Evolutionary conservation across 2,888 invertebrate genomes (phyloP), one percentile per base, ranked within the genome.

Genomic region (Yponomeuta plumbellus): DNA sequence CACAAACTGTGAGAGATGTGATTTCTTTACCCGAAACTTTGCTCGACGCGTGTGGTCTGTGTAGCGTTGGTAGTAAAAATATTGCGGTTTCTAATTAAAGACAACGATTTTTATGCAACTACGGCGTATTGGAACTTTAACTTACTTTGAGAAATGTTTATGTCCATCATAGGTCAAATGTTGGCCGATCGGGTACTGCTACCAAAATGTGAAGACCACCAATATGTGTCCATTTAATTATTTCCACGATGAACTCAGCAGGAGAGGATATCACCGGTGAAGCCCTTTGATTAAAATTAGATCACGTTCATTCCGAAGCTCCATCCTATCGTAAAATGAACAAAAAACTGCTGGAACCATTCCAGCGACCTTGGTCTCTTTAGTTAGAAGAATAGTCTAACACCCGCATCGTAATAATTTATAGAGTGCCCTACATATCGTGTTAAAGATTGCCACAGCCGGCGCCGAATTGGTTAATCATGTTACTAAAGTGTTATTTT

Each of bases 321-420:
- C 79, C 34, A 34, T 76, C 73, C 73, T 71, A 75, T 76, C 72
- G 72, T 74, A 79, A 81, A 76, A 70, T 67, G 68, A 69, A 76
- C 76, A 80, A 76, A 76, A 75, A 80, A 17, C 44, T 80, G 81
- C 80, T 90, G 89, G 88, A 88, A 79, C 84, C 74, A 70, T 80
- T 89, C 88, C 89, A 91, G 84, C 86, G 88, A 87, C 90, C 90
- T 90, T 91, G 79, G 79, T 79, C 83, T 77, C 75, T 79, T 83
- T 82, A 75, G 74, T 77, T 78, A 77, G 79, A 78, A 80, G 77
- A 81, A 82, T 80, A 79, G 75, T 78, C 79, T 57, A 80, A 76
- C 84, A 82, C 84, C 80, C 81, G 80, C 81, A 75, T 77, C 74
- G 80, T 71, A 73, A 74, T 80, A 83, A 82, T 82, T 86, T 85